Base-by-base conservation (phyloP, 1,140 invertebrate genomes). In the Trypoxylus dichotomus region DNA sequence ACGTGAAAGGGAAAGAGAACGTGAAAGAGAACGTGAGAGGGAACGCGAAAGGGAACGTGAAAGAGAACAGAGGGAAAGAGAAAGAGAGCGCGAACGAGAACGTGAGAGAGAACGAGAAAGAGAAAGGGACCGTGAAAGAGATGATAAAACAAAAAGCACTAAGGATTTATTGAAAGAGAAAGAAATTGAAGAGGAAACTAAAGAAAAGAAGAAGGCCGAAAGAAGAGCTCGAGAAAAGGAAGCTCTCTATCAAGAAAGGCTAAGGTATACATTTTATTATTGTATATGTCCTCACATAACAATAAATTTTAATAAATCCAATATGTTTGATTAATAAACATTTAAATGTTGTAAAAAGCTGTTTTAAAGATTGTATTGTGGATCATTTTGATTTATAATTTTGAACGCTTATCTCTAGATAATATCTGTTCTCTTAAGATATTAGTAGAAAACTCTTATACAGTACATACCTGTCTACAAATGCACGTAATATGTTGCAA, bases 201-300 rank as follows among this genome's bases (percentile, higher is more conserved):
- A 96, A 76, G 96, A 98, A 83, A 92, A 94, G 83, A 95, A 96
- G 83, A 94, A 97, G 83, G 88, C 93, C 21, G 97, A 98, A 83
- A 93, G 97, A 85, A 93, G 95, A 87, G 93, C 96, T 0, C 86
- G 96, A 24, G 97, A 98, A 85, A 98, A 98, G 86, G 97, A 98
- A 88, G 93, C 93, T 13, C 94, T 95, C 15, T 98, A 98, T 88
- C 96, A 98, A 87, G 95, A 96, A 87, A 88, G 92, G 83, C 88
- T 89, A 11, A 84, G 82, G 82, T 79, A 74, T 63, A 13, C 1
- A 72, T 76, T 60, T 19, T n/a, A 27, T 58, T n/a, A 11, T 58
- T 58, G 47, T 2, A 8, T 37, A 0, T 8, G 10, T 37, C 10
- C 32, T 37, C 32, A 2, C 32, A 2, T 37, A 2, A 0, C n/a